Evolutionary conservation across 1,140 invertebrate species (phyloP), one percentile per base, ranked within the genome.

Genomic region (Formica exsecta): DNA sequence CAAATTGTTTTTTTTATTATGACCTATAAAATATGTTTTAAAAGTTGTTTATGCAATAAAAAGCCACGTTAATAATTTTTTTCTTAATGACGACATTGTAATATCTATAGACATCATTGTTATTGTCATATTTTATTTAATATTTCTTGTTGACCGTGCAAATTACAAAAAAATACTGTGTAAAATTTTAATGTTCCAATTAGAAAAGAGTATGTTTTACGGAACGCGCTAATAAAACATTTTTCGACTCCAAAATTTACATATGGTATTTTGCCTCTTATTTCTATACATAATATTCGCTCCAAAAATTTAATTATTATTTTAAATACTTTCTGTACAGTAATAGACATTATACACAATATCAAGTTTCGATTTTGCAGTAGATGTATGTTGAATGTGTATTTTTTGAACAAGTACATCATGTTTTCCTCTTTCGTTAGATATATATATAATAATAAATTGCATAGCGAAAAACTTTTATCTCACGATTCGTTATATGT

Each of bases 391-490:
- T 36, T 74, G 51, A n/a, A 36, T 16, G 0, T 38, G 16, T 29
- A 19, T 75, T 73, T 73, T 73, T 57, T 77, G 4, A 25, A 4
- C 2, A 36, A 3, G 3, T 73, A 36, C 3, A 38, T 51, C 16
- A 38, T 0, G 5, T 59, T 59, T 75, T 19, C 25, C 3, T 59
- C 11, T 38, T 77, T 77, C 4, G 22, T 51, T 61, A 44, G 19
- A 77, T 32, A 32, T 32, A 32, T 32, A 22, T 32, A 32, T 77
- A 64, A 64, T 36, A 38, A 64, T 44, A 9, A 70, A 80, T 54
- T 8, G 3, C 4, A 71, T 29, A 38, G 9, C 16, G 4, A 13
- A 70, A 71, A 59, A 29, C 44, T 36, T 51, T 80, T 71, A 80
- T 57, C 77, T 80, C 19, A 5, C 7, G 25, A 38, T 22, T 29